Conservation (phyloP, 2,888 invertebrate genomes). For the Penaeus monodon region DNA sequence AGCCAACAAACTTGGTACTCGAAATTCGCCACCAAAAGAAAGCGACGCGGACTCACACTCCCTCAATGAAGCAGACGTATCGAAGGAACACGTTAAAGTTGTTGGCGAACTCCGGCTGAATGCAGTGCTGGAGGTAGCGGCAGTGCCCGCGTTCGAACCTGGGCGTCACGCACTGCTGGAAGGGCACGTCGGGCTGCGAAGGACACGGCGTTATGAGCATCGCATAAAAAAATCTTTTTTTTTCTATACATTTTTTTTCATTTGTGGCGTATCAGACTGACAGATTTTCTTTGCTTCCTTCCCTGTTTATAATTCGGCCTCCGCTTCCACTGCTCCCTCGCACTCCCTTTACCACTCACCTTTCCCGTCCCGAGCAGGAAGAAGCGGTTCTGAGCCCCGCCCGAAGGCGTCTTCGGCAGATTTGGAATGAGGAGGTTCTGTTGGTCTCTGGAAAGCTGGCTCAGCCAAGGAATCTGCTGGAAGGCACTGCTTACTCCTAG, state of each 20-base stretch:
- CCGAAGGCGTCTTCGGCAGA: conserved; percentile 37
- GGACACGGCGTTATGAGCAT: neutral
- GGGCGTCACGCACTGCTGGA: conserved; percentile 52
- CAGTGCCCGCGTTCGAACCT: conserved; percentile 44
- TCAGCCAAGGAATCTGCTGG: conserved; percentile 38
- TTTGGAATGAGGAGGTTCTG: conserved; percentile 30
- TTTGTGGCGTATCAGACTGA: too few relatives aligned
- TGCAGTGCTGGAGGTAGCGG: conserved; percentile 55
- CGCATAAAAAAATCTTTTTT: too few relatives aligned
- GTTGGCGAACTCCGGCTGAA: conserved; percentile 42
- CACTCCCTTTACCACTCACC: neutral
- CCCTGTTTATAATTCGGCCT: too few relatives aligned
- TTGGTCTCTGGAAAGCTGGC: conserved; percentile 14
- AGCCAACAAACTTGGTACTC: too few relatives aligned
- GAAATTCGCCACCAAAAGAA: neutral
- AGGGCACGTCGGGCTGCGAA: conserved; percentile 40
- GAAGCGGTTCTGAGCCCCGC: conserved; percentile 31
- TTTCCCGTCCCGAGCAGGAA: conserved; percentile 39
- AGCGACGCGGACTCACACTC: conserved; percentile 33
- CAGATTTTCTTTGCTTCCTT: too few relatives aligned
- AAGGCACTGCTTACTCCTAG: neutral
- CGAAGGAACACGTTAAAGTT: conserved; percentile 47
- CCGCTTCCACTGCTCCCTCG: too few relatives aligned
- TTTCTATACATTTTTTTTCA: too few relatives aligned
- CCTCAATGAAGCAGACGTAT: conserved; percentile 60